Evolutionary conservation across 2,888 invertebrate genomes (phyloP).

Genomic region (Reticulitermes lucifugus): DNA sequence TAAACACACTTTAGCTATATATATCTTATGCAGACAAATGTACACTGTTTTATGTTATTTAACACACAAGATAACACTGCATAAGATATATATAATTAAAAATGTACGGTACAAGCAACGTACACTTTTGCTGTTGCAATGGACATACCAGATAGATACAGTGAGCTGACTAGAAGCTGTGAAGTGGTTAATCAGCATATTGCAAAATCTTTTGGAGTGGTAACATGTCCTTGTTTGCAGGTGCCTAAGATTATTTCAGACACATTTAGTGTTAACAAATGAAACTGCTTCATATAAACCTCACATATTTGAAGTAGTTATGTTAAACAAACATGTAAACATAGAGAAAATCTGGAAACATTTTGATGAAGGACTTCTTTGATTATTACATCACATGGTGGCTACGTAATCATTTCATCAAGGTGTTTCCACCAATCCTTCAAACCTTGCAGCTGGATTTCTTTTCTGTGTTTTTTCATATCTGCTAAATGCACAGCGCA

Average conservation of each 20-base stretch:
- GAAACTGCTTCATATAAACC: neutral
- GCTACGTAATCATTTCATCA: slow-evolving; percentile 61
- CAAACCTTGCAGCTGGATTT: slow-evolving; percentile 60
- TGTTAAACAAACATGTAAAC: neutral
- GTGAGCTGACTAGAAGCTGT: slow-evolving; percentile 2
- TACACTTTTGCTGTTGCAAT: neutral
- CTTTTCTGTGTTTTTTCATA: slow-evolving; percentile 26
- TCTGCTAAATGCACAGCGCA: slow-evolving; percentile 19
- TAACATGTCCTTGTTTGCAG: slow-evolving; percentile 32
- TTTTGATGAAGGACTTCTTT: slow-evolving; percentile 62
- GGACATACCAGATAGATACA: neutral
- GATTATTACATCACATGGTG: slow-evolving; percentile 48
- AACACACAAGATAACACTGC: no score
- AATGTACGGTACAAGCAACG: no score
- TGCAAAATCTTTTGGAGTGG: slow-evolving; percentile 10
- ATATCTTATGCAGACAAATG: no score
- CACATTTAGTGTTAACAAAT: slow-evolving; percentile 32
- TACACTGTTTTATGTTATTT: no score
- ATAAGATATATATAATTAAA: no score
- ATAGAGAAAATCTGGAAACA: slow-evolving; percentile 61
- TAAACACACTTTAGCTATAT: neutral
- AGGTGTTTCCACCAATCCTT: slow-evolving; percentile 66
- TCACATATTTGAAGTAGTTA: neutral
- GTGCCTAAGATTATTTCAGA: slow-evolving; percentile 43
- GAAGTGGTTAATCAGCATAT: slow-evolving; percentile 14